A percentile compares a stretch with the other conserved stretches of the same genome.
Evolutionary conservation across 2,888 invertebrate species (phyloP).

Genomic region (Clepsis dumicolana): DNA sequence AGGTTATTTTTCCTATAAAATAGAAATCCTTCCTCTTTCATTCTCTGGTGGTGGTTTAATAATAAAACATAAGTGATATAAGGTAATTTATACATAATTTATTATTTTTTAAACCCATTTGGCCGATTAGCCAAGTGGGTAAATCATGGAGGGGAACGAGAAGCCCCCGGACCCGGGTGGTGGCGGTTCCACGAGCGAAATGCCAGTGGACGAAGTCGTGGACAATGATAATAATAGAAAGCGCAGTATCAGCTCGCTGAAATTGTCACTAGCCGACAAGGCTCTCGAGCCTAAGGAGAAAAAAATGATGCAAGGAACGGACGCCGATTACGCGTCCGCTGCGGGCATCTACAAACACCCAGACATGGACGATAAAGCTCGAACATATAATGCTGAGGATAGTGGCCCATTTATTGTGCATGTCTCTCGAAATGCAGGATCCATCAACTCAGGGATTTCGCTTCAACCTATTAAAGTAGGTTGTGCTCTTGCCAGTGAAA

Average conservation of each 20-base stretch:
- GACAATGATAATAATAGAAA: background rate
- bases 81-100: too few relatives aligned
- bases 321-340: background rate
- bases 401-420: conserved; percentile 3
- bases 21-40: too few relatives aligned
- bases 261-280: background rate
- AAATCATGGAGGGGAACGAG: too few relatives aligned
- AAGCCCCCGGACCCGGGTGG: too few relatives aligned
- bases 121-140: too few relatives aligned
- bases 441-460: background rate
- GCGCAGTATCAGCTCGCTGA: background rate
- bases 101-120: too few relatives aligned
- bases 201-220: too few relatives aligned
- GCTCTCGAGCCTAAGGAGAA: background rate
- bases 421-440: background rate
- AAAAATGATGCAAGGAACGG: background rate
- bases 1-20: too few relatives aligned
- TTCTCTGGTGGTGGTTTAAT: too few relatives aligned
- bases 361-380: background rate
- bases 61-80: too few relatives aligned
- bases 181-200: too few relatives aligned
- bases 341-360: background rate
- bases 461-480: conserved; percentile 1
- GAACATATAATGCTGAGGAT: background rate
- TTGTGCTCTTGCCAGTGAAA: background rate